Evolutionary conservation across 2,113 vertebrate species (phyloP).

Genomic region (Terrapene triunguis): DNA sequence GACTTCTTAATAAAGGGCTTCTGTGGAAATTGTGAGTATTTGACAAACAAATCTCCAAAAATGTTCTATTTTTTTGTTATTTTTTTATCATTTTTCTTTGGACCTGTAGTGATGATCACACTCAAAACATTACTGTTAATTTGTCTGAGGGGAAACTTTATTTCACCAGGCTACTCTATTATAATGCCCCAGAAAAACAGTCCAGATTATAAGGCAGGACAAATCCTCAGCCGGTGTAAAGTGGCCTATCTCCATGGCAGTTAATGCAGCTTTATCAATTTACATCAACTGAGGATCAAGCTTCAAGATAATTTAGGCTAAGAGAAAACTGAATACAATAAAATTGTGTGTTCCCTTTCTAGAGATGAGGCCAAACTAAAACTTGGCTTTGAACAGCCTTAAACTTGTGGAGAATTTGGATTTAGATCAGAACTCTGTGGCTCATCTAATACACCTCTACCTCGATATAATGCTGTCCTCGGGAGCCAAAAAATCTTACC

Average conservation of each 20-base stretch:
- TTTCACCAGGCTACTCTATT: not conserved
- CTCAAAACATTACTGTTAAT: not conserved
- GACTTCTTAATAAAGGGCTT: constrained; percentile 30
- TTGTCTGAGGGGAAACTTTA: not conserved
- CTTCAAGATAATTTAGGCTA: rapidly evolving
- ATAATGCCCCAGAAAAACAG: not conserved
- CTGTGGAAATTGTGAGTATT: not conserved
- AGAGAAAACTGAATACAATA: not conserved
- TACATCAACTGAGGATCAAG: not conserved
- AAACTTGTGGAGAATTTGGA: not conserved
- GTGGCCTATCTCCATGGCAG: not conserved
- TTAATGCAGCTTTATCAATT: not conserved
- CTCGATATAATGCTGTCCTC: too few relatives aligned
- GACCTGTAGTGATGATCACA: not conserved
- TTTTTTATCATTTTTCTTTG: not conserved
- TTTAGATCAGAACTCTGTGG: not conserved
- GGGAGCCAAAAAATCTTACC: too few relatives aligned
- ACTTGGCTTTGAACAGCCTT: not conserved
- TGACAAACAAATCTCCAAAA: not conserved
- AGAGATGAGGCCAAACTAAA: rapidly evolving
- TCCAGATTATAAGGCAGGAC: not conserved
- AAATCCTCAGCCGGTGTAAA: not conserved
- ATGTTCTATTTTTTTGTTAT: not conserved
- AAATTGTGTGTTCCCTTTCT: not conserved
- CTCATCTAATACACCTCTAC: not conserved